Percentiles rank a stretch among this genome's conserved stretches.
These are phyloP conservation scores for Augochlora pura DNA, from an alignment of 1,140 invertebrate genomes.

Conservation along the genomic window DNA sequence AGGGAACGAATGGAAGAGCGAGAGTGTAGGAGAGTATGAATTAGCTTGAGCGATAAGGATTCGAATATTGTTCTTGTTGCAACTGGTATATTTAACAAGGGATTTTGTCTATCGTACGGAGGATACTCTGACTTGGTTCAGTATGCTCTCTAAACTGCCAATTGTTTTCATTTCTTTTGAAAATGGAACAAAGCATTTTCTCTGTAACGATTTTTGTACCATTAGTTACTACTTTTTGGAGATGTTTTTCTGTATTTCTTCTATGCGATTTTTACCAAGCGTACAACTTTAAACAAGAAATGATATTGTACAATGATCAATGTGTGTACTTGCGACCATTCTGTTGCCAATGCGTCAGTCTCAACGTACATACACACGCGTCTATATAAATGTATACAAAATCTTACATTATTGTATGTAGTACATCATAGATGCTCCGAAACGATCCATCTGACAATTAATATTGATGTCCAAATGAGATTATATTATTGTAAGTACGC, in stretches of 20 bases:
- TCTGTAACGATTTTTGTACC: constrained; percentile 1
- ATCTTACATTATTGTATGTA: not conserved
- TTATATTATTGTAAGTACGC: constrained; percentile 43
- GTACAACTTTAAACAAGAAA: not conserved
- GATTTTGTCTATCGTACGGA: not conserved
- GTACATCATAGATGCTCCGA: not conserved
- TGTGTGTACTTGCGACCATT: not conserved
- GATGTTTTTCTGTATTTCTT: constrained; percentile 1
- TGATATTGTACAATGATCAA: not conserved
- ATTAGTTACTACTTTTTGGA: not conserved
- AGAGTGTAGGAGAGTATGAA: not conserved
- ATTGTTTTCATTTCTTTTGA: not conserved
- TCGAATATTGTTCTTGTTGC: constrained; percentile 29
- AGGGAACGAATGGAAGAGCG: not conserved
- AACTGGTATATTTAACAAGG: constrained; percentile 36
- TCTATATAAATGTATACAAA: not conserved
- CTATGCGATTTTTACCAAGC: not conserved
- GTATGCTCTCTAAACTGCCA: constrained; percentile 18
- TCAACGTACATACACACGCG: not conserved
- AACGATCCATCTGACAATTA: constrained; percentile 31
- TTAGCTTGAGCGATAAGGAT: not conserved
- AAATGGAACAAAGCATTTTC: constrained; percentile 7
- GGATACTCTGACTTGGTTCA: not conserved
- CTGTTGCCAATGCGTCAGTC: constrained; percentile 22
- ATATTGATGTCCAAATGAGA: constrained; percentile 44